Base-by-base conservation (phyloP, 2,888 invertebrate genomes). In the Endomychus coccineus region DNA sequence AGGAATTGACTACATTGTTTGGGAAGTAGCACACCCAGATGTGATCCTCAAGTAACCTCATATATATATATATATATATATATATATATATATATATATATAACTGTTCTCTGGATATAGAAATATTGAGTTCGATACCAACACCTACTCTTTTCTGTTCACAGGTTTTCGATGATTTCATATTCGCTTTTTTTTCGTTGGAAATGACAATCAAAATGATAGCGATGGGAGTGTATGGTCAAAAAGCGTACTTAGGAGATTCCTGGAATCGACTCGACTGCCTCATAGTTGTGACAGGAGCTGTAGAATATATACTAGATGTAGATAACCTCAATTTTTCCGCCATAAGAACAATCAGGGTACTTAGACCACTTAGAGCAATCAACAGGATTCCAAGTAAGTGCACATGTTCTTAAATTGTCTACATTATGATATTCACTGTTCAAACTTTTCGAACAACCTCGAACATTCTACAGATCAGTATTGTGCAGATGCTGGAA, bases 321-420 rank as follows among this genome's bases (percentile, higher is more conserved):
- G 87, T 95, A 62, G 94, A 96, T 66, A 96, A 95, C 70, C 85
- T 98, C 69, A 98, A 97, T 71, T 74, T 98, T 64, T 94, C 97
- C 44, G 95, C 98, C 39, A 97, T 98, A 63, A 77, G 98, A 59
- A 98, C 98, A 45, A 95, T 98, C 61, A 78, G 98, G 62, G 98
- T 98, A 45, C 74, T 99, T 45, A 74, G 98, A 61, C 98, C 98
- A 29, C 73, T 99, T 50, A 73, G 98, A 53, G 98, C 98, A 46
- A 99, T 98, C 70, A 99, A 98, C 76, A 82, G 98, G 67, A 98
- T 98, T 78, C 98, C 98, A 64, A 98, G 97, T 91, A 75, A 89
- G 91, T 82, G n/a, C n/a, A n/a, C n/a, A n/a, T n/a, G n/a, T n/a
- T n/a, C n/a, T n/a, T n/a, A n/a, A n/a, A n/a, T n/a, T n/a, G n/a